phyloP scores from a whole-genome alignment of 2,113 vertebrate species.

The Nasalis larvatus region DNA sequence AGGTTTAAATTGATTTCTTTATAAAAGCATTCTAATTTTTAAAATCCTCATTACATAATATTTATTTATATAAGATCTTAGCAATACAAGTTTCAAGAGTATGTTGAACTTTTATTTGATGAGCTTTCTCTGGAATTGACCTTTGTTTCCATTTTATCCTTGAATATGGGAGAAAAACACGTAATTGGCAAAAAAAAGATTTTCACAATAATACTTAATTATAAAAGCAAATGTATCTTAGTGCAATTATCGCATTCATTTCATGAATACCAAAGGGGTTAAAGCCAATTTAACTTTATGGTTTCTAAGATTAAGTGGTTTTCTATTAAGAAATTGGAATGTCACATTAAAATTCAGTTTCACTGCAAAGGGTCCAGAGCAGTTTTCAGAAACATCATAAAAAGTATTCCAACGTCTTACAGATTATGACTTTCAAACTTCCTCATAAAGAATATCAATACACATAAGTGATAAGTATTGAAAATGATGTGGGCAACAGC shows the following conservation, averaged over 20 bases:
- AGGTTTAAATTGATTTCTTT: neutral
- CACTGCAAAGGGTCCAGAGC: neutral
- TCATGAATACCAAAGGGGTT: neutral
- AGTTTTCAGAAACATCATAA: neutral
- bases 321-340: constrained; percentile 34
- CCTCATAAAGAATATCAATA: neutral
- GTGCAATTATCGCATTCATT: neutral
- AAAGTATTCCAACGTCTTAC: neutral
- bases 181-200: neutral
- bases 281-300: neutral
- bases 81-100: neutral
- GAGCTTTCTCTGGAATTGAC: neutral
- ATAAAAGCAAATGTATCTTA: constrained; percentile 10
- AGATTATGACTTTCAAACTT: neutral
- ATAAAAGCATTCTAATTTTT: neutral
- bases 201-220: neutral
- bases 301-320: neutral
- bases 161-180: neutral
- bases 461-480: neutral
- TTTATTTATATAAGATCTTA: neutral
- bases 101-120: neutral
- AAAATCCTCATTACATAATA: neutral
- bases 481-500: neutral
- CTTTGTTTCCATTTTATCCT: neutral
- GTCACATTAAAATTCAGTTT: neutral